Conservation (phyloP, 1,140 invertebrate genomes). For the Calliopsis andreniformis region DNA sequence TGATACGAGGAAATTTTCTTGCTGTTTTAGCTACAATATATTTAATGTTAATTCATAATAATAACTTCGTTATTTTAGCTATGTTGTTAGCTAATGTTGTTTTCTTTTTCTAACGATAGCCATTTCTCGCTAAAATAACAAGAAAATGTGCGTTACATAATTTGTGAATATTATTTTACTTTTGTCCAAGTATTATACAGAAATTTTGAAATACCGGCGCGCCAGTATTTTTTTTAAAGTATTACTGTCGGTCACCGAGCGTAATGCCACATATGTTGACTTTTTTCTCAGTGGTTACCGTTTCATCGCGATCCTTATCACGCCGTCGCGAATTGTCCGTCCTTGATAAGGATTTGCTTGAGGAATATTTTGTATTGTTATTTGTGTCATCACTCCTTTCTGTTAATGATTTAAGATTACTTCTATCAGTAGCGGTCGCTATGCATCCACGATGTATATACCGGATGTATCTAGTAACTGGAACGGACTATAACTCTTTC, state of each 20-base stretch:
- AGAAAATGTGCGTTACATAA: conserved; percentile 50
- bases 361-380: conserved; percentile 37
- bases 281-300: conserved; percentile 32
- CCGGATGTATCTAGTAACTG: too few relatives aligned
- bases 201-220: conserved; percentile 38
- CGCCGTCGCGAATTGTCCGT: conserved; percentile 47
- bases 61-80: conserved; percentile 33
- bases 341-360: conserved; percentile 57
- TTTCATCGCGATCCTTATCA: conserved; percentile 51
- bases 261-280: conserved; percentile 31
- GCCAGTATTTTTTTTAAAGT: conserved; percentile 56
- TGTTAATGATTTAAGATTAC: conserved; percentile 10
- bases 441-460: neutral
- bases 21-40: conserved; percentile 44
- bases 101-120: conserved; percentile 4
- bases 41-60: conserved; percentile 30
- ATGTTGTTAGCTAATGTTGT: conserved; percentile 19
- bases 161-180: conserved; percentile 57
- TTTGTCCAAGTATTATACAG: conserved; percentile 15
- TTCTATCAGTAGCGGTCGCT: conserved; percentile 39
- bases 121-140: conserved; percentile 38
- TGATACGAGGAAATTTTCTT: conserved; percentile 45
- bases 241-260: conserved; percentile 55
- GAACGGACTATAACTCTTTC: too few relatives aligned
- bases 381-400: conserved; percentile 16